These are phyloP conservation scores for Onthophagus taurus DNA, from an alignment of 1,140 invertebrate species.

Conservation along the genomic window DNA sequence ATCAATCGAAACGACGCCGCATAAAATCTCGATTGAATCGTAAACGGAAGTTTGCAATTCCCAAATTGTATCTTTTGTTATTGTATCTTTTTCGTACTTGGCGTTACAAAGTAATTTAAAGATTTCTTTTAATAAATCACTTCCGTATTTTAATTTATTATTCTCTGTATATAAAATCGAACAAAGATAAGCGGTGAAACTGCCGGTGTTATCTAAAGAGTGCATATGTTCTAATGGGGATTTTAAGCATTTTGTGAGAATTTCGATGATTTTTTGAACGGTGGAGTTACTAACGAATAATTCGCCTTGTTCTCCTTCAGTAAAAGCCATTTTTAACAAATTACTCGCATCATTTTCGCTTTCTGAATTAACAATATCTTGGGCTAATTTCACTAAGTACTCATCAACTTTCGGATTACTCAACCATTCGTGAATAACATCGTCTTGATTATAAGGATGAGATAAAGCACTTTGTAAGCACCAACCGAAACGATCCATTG, in stretches of 20 bases:
- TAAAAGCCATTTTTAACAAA: constrained; percentile 36
- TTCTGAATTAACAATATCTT: constrained; percentile 34
- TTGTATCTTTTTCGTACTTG: constrained; percentile 28
- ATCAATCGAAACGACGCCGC: constrained; percentile 18
- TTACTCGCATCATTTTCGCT: constrained; percentile 36
- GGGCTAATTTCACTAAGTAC: constrained; percentile 36
- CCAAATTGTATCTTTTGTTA: constrained; percentile 42
- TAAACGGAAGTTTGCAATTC: constrained; percentile 46
- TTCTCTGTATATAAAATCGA: constrained; percentile 38
- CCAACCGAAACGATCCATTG: constrained; percentile 29
- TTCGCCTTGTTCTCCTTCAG: constrained; percentile 32
- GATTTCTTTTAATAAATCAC: constrained; percentile 38
- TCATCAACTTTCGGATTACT: constrained; percentile 33
- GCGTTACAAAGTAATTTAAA: constrained; percentile 39
- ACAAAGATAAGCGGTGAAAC: constrained; percentile 42
- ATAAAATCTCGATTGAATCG: constrained; percentile 38
- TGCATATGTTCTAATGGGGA: constrained; percentile 23
- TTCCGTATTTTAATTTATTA: constrained; percentile 26
- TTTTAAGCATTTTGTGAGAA: constrained; percentile 33
- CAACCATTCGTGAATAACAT: constrained; percentile 44
- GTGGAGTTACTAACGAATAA: constrained; percentile 42
- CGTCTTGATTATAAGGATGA: constrained; percentile 40
- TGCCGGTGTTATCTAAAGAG: constrained; percentile 40
- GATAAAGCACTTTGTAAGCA: constrained; percentile 40
- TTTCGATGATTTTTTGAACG: constrained; percentile 41